phyloP scores from a whole-genome alignment of 2,113 vertebrate species.

The Opisthocomus hoazin region DNA sequence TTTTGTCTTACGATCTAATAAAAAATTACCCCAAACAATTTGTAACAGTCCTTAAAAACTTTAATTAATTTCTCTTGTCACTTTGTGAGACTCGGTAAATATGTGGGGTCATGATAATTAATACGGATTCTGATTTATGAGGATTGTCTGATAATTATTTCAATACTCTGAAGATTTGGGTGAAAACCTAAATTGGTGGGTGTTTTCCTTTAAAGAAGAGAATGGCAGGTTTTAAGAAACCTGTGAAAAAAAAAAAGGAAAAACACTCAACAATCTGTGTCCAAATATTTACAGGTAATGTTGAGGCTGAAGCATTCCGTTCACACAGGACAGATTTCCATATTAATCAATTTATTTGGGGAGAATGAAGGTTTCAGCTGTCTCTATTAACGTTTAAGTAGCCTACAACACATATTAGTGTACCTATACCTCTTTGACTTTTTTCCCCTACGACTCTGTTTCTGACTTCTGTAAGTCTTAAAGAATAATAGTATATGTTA shows the following conservation, averaged over 20 bases:
- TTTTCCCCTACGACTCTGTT: background rate
- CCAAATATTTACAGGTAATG: background rate
- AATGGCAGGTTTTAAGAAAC: background rate
- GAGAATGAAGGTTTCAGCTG: background rate
- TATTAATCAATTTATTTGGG: background rate
- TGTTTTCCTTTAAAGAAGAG: background rate
- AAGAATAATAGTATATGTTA: background rate
- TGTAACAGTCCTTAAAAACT: background rate
- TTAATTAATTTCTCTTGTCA: background rate
- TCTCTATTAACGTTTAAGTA: background rate
- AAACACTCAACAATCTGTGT: background rate
- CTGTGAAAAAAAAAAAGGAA: fast-evolving
- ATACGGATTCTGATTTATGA: background rate
- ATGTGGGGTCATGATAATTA: background rate
- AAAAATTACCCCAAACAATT: background rate
- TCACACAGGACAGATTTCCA: background rate
- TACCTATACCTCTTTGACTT: background rate
- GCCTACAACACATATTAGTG: background rate
- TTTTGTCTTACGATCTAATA: background rate
- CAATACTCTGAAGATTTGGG: background rate
- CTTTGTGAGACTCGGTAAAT: background rate
- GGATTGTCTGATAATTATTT: background rate
- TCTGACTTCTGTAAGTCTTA: background rate
- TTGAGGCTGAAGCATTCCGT: background rate
- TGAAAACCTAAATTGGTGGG: background rate